phyloP scores from a whole-genome alignment of 2,888 invertebrate species.

The Synanthedon formicaeformis region DNA sequence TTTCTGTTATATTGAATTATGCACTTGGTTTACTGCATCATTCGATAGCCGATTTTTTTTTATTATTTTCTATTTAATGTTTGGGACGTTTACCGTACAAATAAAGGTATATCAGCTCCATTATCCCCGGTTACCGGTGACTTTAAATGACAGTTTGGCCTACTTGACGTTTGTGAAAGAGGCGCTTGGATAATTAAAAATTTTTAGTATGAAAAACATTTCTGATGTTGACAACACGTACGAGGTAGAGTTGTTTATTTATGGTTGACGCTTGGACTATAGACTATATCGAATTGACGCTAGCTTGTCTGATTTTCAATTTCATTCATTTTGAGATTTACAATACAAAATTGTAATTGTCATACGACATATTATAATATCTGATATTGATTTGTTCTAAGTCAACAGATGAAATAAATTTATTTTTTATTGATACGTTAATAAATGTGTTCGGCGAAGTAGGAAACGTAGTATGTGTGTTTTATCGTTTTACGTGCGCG shows the following conservation, averaged over 20 bases:
- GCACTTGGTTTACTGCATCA: too few species aligned
- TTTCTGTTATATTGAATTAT: too few species aligned
- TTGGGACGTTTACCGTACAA: too few species aligned
- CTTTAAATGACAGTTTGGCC: too few species aligned
- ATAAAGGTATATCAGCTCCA: too few species aligned
- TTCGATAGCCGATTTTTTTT: too few species aligned
- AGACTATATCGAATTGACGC: slow-evolving; percentile 6
- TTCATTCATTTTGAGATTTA: not conserved
- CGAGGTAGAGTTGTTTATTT: slow-evolving; percentile 17
- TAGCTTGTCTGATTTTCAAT: not conserved
- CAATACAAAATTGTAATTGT: not conserved
- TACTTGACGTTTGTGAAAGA: too few species aligned
- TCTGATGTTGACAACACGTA: too few species aligned
- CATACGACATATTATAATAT: not conserved
- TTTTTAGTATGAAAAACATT: too few species aligned
- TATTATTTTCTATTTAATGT: too few species aligned
- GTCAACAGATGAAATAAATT: not conserved
- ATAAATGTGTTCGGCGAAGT: slow-evolving; percentile 10
- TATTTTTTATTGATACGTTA: not conserved
- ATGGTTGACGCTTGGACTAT: slow-evolving; percentile 62
- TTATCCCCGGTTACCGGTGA: too few species aligned
- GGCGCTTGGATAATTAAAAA: too few species aligned
- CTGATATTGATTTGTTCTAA: not conserved
- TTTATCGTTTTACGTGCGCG: slow-evolving; percentile 57
- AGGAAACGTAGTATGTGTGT: slow-evolving; percentile 38